Conservation (phyloP, 2,797 vertebrate species). For the Pipistrellus pipistrellus region DNA sequence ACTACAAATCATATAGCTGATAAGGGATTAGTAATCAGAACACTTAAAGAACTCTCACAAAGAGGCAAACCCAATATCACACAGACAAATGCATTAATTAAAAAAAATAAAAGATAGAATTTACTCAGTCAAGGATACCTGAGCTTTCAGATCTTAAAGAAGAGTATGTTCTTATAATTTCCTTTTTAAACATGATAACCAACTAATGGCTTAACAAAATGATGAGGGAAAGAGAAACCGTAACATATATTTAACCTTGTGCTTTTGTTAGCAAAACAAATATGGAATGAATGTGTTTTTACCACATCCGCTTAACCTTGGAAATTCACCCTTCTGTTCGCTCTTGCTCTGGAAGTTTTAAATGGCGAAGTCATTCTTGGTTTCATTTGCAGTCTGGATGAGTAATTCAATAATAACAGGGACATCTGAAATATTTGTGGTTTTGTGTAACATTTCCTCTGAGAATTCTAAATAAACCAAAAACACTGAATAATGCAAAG, state of each 20-base stretch:
- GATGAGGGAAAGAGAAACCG: neutral
- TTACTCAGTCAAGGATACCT: neutral
- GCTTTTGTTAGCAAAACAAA: slow-evolving; percentile 61
- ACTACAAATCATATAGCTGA: neutral
- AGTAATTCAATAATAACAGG: slow-evolving; percentile 72
- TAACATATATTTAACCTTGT: neutral
- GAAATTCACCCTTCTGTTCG: slow-evolving; percentile 18
- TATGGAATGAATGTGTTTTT: slow-evolving; percentile 14
- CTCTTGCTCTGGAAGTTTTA: slow-evolving; percentile 47
- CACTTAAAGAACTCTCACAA: neutral
- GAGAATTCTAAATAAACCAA: slow-evolving; percentile 78
- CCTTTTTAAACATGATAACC: slow-evolving; percentile 20
- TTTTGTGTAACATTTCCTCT: slow-evolving; percentile 68
- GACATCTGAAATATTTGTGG: slow-evolving; percentile 74
- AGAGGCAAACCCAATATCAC: neutral
- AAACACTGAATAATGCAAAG: slow-evolving; percentile 77
- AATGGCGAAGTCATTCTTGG: slow-evolving; percentile 33
- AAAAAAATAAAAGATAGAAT: neutral
- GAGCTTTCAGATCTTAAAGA: slow-evolving; percentile 36
- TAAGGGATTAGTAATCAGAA: neutral
- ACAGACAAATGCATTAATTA: slow-evolving; percentile 25
- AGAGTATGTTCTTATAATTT: slow-evolving; percentile 28
- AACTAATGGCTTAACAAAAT: neutral
- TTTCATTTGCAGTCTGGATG: slow-evolving; percentile 73
- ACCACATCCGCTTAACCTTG: slow-evolving; percentile 67